phyloP scores from a whole-genome alignment of 2,888 invertebrate genomes.

The Amphipoea oculea region DNA sequence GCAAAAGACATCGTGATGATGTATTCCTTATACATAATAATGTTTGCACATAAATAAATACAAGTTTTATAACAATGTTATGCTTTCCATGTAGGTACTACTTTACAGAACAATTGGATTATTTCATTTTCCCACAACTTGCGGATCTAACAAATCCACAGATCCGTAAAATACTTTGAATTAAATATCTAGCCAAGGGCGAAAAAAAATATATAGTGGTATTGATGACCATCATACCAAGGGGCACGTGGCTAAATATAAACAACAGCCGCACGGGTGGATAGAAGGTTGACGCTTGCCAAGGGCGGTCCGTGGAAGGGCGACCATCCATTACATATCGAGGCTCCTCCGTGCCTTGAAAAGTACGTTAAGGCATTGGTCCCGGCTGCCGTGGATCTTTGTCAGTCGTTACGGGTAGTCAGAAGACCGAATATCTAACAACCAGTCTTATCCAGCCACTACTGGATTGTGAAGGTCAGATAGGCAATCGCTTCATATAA shows the following conservation, averaged over 20 bases:
- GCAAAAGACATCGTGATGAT: conserved; percentile 23
- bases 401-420: neutral
- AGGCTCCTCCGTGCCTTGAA: neutral
- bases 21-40: neutral
- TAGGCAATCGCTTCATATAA: neutral
- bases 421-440: neutral
- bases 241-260: neutral
- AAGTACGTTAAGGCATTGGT: neutral
- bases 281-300: neutral
- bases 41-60: conserved; percentile 20
- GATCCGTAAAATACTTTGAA: neutral
- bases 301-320: neutral
- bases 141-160: neutral
- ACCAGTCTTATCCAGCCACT: neutral
- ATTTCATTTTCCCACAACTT: conserved; percentile 18
- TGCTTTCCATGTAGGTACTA: conserved; percentile 12
- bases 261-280: neutral
- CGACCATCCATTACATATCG: neutral
- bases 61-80: conserved; percentile 3
- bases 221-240: neutral
- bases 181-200: neutral
- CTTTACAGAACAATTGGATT: conserved; percentile 12
- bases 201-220: neutral
- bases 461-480: neutral
- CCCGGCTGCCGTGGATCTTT: neutral